Conservation (phyloP, 64 coral and sea anemone genomes). For the Pachyseris speciosa region DNA sequence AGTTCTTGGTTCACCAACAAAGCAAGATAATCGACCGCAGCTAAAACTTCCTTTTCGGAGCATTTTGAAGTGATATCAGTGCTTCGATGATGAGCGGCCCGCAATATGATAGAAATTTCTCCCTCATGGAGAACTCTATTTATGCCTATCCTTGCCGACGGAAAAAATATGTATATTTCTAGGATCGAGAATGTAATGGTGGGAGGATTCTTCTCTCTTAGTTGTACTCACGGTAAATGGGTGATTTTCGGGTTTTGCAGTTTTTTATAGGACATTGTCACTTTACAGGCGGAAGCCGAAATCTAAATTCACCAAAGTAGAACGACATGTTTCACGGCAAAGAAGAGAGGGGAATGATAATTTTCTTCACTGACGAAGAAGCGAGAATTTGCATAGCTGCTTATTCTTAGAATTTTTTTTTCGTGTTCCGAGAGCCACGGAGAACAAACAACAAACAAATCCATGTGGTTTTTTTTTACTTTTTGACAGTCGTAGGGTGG, state of each 20-base stretch:
- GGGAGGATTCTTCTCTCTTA: not conserved
- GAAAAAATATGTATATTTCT: not conserved
- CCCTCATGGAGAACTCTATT: not conserved
- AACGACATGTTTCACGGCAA: not conserved
- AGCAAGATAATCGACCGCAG: conserved; percentile 32
- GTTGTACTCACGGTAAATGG: not conserved
- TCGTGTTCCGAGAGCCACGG: not conserved
- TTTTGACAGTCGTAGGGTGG: not conserved
- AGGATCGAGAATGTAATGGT: not conserved
- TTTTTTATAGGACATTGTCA: not conserved
- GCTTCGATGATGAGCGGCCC: too few relatives aligned
- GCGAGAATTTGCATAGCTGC: not conserved
- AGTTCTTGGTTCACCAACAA: conserved; percentile 24
- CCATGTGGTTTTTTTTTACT: conserved; percentile 14
- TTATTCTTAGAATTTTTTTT: not conserved
- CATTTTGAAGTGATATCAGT: not conserved
- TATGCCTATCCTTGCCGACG: not conserved
- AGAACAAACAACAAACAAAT: not conserved
- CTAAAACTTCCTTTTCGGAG: not conserved
- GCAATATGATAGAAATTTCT: not conserved
- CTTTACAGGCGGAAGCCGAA: not conserved
- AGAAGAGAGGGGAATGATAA: not conserved
- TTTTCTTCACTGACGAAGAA: not conserved
- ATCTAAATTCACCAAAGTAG: not conserved
- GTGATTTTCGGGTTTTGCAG: not conserved